These are phyloP conservation scores for Regulus satrapa DNA, from an alignment of 2,113 vertebrate species.

Conservation along the genomic window DNA sequence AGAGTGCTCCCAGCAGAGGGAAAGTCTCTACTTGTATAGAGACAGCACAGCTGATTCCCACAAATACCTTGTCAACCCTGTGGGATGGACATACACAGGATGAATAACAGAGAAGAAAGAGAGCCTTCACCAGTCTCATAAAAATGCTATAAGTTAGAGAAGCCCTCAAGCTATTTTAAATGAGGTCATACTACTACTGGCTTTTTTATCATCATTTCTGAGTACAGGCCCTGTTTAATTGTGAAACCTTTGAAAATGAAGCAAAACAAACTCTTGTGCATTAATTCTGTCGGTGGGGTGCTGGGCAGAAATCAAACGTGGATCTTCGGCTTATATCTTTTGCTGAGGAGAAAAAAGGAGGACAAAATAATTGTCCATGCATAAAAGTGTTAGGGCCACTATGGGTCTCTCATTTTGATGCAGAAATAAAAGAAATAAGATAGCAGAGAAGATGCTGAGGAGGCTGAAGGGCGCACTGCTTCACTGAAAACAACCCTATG, in stretches of 20 bases:
- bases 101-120: slow-evolving; percentile 9
- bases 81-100: neutral
- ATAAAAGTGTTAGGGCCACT: neutral
- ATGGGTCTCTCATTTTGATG: neutral
- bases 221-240: neutral
- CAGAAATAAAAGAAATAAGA: neutral
- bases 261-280: neutral
- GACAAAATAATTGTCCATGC: neutral
- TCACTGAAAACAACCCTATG: neutral
- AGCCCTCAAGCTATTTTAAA: slow-evolving; percentile 36
- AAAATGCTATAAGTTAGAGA: neutral
- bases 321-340: neutral
- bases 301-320: neutral
- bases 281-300: neutral
- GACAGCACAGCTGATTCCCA: neutral
- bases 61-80: slow-evolving; percentile 29
- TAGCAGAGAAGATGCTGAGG: neutral
- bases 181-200: neutral
- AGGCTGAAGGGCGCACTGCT: neutral
- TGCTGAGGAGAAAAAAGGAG: neutral
- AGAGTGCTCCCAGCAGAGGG: slow-evolving; percentile 21
- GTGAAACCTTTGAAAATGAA: neutral
- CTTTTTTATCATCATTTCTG: neutral
- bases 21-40: slow-evolving; percentile 1
- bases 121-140: neutral